Evolutionary conservation across 2,113 vertebrate species (phyloP), one percentile per base, ranked within the genome.

Genomic region (Aptenodytes forsteri): DNA sequence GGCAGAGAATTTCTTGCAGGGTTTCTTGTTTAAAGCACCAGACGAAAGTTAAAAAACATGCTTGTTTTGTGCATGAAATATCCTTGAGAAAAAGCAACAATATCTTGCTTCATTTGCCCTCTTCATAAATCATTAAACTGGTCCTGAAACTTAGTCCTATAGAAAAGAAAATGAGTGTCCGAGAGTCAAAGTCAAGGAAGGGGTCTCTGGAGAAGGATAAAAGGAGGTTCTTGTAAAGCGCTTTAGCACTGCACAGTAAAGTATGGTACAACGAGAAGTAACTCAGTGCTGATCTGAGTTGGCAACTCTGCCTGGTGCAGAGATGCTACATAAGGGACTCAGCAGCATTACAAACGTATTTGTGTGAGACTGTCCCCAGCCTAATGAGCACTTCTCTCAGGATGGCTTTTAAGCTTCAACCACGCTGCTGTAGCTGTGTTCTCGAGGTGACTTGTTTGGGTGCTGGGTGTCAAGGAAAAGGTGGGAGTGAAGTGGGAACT

Each of bases 71-170:
- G 44, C 66, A 58, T 95, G 36, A 81, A 91, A n/a, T 97, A 71
- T 88, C 81, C 80, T 97, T 93, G 75, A 94, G 65, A 91, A 78
- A 96, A 90, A 69, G 32, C 78, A 93, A 71, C 81, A 81, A n/a
- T 56, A 82, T 73, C 65, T 93, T 81, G 59, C 86, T 95, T 97
- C 54, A 70, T 94, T 97, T 93, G 54, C 44, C 50, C 32, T 27
- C 64, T 91, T 87, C 42, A 49, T 92, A 80, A 83, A 82, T 93
- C 66, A 88, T 91, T 97, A 90, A 96, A 76, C 22, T 90, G 46
- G 36, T 64, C 40, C 38, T 40, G 2, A 67, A 95, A 97, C 66
- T 93, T 83, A 79, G 73, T 90, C 52, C 81, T 71, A 13, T 25
- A 61, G 49, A 83, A 83, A 91, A 89, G 38, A 62, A 84, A 83